These are phyloP conservation scores for Megaustenia siamemsis DNA, from an alignment of 2,888 invertebrate genomes.

Conservation along the genomic window DNA sequence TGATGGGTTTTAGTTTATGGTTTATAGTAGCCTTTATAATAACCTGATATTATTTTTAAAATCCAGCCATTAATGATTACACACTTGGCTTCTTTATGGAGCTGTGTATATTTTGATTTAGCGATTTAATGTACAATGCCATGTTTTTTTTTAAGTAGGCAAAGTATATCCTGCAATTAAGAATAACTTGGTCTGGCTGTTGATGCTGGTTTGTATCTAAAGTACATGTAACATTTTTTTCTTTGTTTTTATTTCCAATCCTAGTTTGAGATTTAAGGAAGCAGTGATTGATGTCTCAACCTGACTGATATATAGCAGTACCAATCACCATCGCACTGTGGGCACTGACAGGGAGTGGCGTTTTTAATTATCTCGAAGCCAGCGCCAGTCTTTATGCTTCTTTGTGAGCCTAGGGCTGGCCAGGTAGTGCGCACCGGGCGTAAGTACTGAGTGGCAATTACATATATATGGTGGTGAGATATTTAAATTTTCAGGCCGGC, in stretches of 20 bases:
- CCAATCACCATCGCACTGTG: conserved; percentile 42
- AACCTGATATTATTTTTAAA: too few relatives aligned
- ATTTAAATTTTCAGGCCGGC: neutral
- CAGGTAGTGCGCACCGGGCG: conserved; percentile 56
- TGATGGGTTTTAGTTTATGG: too few relatives aligned
- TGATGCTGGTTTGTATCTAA: neutral
- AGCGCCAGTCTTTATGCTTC: conserved; percentile 46
- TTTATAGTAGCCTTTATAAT: too few relatives aligned
- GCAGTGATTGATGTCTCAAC: conserved; percentile 39
- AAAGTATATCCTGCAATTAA: too few relatives aligned
- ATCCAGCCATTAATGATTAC: too few relatives aligned
- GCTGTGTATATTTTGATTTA: too few relatives aligned
- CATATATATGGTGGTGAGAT: conserved; percentile 46
- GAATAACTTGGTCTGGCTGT: neutral
- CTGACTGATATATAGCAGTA: conserved; percentile 23
- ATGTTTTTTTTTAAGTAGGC: too few relatives aligned
- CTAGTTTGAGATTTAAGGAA: conserved; percentile 50
- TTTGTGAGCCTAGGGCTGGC: conserved; percentile 47
- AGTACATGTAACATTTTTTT: neutral
- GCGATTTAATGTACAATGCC: too few relatives aligned
- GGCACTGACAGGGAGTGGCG: conserved; percentile 56
- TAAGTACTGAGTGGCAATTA: conserved; percentile 57
- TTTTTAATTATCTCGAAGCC: conserved; percentile 55
- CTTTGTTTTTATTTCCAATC: conserved; percentile 36
- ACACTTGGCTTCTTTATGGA: too few relatives aligned